A percentile compares a stretch with the other conserved stretches of the same genome.
Conservation (phyloP, 2,888 invertebrate genomes). For the Hirtodrosophila confusa region DNA sequence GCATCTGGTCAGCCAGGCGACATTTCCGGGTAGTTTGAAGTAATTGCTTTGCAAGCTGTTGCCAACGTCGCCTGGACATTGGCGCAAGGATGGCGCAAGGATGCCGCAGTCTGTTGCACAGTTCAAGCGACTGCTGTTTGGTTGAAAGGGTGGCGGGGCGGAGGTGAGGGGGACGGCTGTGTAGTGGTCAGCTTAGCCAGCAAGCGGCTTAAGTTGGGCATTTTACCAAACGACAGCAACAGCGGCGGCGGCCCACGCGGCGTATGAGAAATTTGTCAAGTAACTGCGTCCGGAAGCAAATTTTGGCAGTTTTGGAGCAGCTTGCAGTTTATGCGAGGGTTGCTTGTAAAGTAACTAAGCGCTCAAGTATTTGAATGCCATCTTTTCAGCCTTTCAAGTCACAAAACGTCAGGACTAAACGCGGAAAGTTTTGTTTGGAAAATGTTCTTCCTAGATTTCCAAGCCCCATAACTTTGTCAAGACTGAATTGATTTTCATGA, state of each 20-base stretch:
- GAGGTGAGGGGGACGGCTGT: neutral
- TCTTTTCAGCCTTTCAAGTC: too few relatives aligned
- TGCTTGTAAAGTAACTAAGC: neutral
- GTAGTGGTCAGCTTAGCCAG: conserved; percentile 72
- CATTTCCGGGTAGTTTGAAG: conserved; percentile 79
- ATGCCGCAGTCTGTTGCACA: conserved; percentile 59
- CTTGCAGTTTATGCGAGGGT: conserved; percentile 32
- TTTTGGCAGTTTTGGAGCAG: conserved; percentile 38
- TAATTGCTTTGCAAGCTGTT: conserved; percentile 78
- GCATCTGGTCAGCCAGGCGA: conserved; percentile 75
- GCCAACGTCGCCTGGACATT: conserved; percentile 55
- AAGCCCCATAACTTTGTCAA: too few relatives aligned
- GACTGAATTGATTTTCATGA: too few relatives aligned
- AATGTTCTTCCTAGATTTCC: too few relatives aligned
- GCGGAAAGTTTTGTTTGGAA: too few relatives aligned
- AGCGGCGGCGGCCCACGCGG: conserved; percentile 50
- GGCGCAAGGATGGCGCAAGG: conserved; percentile 26
- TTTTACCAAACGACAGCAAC: conserved; percentile 37
- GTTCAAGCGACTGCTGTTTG: conserved; percentile 1
- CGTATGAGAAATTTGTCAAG: conserved; percentile 74
- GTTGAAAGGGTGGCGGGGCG: neutral
- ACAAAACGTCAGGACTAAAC: neutral
- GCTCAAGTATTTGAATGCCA: too few relatives aligned
- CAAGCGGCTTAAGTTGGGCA: conserved; percentile 75
- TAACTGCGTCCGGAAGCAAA: conserved; percentile 63